Evolutionary conservation across 2,113 vertebrate genomes (phyloP).

Genomic region (Caloenas nicobarica): DNA sequence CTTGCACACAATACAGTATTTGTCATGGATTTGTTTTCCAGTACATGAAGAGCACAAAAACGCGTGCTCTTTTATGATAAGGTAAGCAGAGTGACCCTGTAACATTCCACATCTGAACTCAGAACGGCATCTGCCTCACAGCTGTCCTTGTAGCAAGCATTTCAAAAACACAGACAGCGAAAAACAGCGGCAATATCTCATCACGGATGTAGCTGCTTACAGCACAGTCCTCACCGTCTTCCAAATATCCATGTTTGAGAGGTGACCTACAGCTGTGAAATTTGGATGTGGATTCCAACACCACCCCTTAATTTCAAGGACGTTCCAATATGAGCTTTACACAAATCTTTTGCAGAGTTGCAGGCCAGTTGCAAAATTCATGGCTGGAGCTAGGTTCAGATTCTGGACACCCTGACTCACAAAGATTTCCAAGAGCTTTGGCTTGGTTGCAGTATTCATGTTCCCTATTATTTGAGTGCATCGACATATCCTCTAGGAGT

Average conservation of each 20-base stretch:
- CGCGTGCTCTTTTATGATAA: conserved; percentile 58
- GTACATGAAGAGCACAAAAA: conserved; percentile 62
- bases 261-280: conserved; percentile 68
- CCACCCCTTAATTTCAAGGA: conserved; percentile 45
- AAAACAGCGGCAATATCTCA: conserved; percentile 54
- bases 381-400: conserved; percentile 35
- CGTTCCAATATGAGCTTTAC: conserved; percentile 41
- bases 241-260: conserved; percentile 51
- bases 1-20: conserved; percentile 40
- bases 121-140: conserved; percentile 66
- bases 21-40: conserved; percentile 64
- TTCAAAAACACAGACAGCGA: conserved; percentile 51
- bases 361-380: conserved; percentile 33
- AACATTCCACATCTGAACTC: conserved; percentile 67
- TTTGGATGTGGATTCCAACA: conserved; percentile 54
- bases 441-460: conserved; percentile 47
- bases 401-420: conserved; percentile 41
- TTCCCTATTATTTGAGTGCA: conserved; percentile 20
- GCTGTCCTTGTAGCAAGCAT: conserved; percentile 61
- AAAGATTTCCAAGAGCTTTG: conserved; percentile 50
- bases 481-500: conserved; percentile 3
- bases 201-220: conserved; percentile 11
- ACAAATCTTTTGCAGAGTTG: neutral
- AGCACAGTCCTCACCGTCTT: conserved; percentile 31
- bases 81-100: conserved; percentile 67